Evolutionary conservation across 2,797 vertebrate genomes (phyloP).

Genomic region (Xenopus petersii): DNA sequence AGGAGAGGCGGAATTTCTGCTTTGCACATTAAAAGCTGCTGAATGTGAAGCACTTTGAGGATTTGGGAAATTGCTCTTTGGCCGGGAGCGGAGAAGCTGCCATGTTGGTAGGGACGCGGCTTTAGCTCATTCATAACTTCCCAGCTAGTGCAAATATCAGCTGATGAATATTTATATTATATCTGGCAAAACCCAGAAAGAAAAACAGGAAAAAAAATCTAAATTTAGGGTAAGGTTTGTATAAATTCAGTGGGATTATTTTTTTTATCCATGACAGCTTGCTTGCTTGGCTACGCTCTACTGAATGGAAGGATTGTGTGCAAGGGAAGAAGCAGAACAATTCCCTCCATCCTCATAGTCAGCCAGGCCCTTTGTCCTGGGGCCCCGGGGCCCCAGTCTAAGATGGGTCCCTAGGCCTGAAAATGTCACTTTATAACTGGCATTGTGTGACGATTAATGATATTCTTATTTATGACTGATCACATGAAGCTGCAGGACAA

Average conservation of each 20-base stretch:
- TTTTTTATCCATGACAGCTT: too few relatives aligned
- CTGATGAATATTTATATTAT: conserved; percentile 90
- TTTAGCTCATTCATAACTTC: conserved; percentile 82
- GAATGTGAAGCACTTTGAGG: conserved; percentile 63
- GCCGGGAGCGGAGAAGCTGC: conserved; percentile 69
- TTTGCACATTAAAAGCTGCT: conserved; percentile 62
- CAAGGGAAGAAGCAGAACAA: conserved; percentile 68
- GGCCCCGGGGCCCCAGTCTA: conserved; percentile 48
- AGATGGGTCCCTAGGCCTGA: too few relatives aligned
- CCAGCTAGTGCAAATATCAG: conserved; percentile 87
- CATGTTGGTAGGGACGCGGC: conserved; percentile 74
- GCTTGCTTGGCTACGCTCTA: conserved; percentile 74
- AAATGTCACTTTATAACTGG: conserved; percentile 74
- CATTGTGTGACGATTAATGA: too few relatives aligned
- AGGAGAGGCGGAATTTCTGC: conserved; percentile 67
- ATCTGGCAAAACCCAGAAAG: conserved; percentile 81
- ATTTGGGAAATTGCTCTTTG: conserved; percentile 65
- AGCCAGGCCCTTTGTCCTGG: conserved; percentile 59
- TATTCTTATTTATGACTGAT: too few relatives aligned
- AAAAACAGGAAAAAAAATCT: conserved; percentile 64
- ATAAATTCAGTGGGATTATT: conserved; percentile 87
- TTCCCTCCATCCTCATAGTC: conserved; percentile 78
- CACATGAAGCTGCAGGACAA: too few relatives aligned
- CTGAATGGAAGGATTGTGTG: conserved; percentile 96
- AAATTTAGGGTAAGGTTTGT: conserved; percentile 85